Base-by-base conservation (phyloP, 2,888 invertebrate species). In the Drosophila recens region DNA sequence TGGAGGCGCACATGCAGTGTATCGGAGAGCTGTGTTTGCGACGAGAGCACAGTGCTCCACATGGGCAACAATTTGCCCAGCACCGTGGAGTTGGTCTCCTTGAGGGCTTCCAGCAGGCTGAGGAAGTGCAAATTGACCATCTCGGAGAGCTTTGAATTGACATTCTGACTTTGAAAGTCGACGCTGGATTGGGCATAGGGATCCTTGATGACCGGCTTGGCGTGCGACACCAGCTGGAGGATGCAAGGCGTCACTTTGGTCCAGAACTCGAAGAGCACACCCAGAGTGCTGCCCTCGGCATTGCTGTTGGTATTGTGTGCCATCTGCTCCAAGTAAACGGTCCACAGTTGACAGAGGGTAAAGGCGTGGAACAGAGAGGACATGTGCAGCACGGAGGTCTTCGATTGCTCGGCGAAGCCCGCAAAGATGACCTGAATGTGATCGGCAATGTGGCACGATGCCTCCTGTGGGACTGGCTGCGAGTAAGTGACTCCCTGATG, bases 281-380 rank as follows among this genome's bases (percentile, higher is more conserved):
- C 96, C 93, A 96, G 95, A 1, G 96, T 96, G 89, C 96, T 95
- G 13, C 95, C 94, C 90, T 97, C 97, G 40, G 94, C 94, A 90
- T 94, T 95, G 77, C 95, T 96, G 79, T 94, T 93, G 90, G 95
- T 94, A 46, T 94, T 94, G 51, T 94, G 94, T 1, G 97, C 96
- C 87, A 96, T 94, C 92, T 97, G 97, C 93, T 99, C 99, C 91
- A 99, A 95, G 93, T 99, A 99, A 82, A 99, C 96, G 0, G 99
- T 99, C 99, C 99, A 99, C 74, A 99, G 94, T 95, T 99, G 99
- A 91, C 99, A 99, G 53, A 99, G 94, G 70, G 98, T 97, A 93
- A 99, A 99, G 4, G 99, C 98, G 93, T 99, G 98, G 93, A 98
- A 98, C 57, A 99, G 93, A 1, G 98, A 98, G 57, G 97, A 97